Conservation (phyloP, 2,797 vertebrate genomes). For the Ispidina lecontei region DNA sequence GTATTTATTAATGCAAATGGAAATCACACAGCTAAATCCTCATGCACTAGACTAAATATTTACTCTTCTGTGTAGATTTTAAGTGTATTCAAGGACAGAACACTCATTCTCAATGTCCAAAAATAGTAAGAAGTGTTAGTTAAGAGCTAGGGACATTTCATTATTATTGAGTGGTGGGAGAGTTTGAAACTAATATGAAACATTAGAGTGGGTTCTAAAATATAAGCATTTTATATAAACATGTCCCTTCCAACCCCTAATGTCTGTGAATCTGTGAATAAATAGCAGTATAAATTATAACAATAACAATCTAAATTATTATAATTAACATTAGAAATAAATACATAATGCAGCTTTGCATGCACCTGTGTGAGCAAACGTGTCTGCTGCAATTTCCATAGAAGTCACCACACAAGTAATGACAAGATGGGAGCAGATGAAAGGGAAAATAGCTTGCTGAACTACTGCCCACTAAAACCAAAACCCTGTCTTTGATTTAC, state of each 20-base stretch:
- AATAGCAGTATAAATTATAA: no score
- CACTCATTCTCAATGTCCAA: slow-evolving; percentile 15
- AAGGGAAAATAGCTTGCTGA: slow-evolving; percentile 4
- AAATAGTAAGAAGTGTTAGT: slow-evolving; percentile 7
- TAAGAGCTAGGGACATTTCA: neutral
- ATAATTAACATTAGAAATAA: no score
- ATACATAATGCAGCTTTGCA: neutral
- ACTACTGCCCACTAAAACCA: slow-evolving; percentile 9
- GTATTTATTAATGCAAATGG: slow-evolving; percentile 60
- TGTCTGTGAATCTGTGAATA: no score
- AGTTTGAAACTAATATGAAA: neutral
- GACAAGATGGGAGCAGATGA: neutral
- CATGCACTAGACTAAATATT: slow-evolving; percentile 61
- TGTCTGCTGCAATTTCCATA: neutral
- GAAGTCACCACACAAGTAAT: neutral
- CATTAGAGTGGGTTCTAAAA: neutral
- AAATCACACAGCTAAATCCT: slow-evolving; percentile 47
- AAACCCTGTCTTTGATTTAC: slow-evolving; percentile 37
- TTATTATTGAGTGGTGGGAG: neutral
- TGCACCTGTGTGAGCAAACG: neutral
- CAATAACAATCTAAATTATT: no score
- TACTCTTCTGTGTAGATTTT: slow-evolving; percentile 44
- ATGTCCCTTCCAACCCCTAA: no score
- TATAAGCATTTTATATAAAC: neutral
- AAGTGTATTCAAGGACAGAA: slow-evolving; percentile 52